Percentiles rank a stretch among this genome's conserved stretches.
phyloP scores from a whole-genome alignment of 1,140 invertebrate genomes.

The Diuraphis noxia region DNA sequence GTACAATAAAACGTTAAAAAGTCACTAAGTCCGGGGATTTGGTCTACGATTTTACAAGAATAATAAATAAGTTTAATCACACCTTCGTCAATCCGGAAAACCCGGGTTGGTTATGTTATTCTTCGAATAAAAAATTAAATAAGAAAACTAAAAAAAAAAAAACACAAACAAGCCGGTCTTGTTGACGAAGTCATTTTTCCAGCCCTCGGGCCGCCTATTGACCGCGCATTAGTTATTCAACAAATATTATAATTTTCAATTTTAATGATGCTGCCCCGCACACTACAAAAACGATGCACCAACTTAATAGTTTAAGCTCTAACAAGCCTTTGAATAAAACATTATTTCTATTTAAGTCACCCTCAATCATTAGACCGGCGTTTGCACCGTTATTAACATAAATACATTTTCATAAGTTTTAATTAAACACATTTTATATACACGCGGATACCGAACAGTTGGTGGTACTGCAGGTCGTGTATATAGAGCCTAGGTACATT shows the following conservation, averaged over 20 bases:
- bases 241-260: slow-evolving; percentile 50
- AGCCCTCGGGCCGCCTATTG: not conserved
- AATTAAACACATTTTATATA: slow-evolving; percentile 52
- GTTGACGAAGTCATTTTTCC: slow-evolving; percentile 28
- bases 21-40: not conserved
- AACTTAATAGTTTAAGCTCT: slow-evolving; percentile 37
- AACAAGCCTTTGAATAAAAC: slow-evolving; percentile 53
- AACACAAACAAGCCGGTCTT: slow-evolving; percentile 6
- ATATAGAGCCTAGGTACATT: not conserved
- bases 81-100: not conserved
- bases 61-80: not conserved
- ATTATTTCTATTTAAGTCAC: slow-evolving; percentile 46
- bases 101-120: not conserved
- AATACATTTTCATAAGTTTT: slow-evolving; percentile 54
- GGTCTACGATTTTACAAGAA: not conserved
- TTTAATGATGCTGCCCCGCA: slow-evolving; percentile 37
- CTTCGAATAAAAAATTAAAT: not conserved
- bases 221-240: slow-evolving; percentile 38
- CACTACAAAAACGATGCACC: slow-evolving; percentile 29
- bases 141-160: not conserved
- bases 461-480: not conserved
- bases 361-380: slow-evolving; percentile 30
- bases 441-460: not conserved
- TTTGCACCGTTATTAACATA: slow-evolving; percentile 46
- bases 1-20: not conserved